Evolutionary conservation across 2,113 vertebrate species (phyloP).

Genomic region (Tyrannus savana): DNA sequence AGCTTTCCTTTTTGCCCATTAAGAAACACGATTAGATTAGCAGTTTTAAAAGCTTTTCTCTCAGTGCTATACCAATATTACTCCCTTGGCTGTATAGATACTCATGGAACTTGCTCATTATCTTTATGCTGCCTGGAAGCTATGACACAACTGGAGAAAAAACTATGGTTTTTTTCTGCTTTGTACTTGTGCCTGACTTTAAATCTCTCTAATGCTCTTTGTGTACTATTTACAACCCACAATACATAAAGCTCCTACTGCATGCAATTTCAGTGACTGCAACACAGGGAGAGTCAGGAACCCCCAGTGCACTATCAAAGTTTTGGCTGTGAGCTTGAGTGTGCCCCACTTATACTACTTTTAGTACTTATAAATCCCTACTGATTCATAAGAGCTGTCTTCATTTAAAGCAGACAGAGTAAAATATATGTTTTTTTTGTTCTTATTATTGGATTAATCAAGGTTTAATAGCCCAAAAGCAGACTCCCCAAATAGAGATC

Average conservation of each 20-base stretch:
- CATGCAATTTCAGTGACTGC: neutral
- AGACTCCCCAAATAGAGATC: neutral
- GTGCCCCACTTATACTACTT: neutral
- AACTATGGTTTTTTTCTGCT: neutral
- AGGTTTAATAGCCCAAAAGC: constrained; percentile 10
- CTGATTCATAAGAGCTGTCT: neutral
- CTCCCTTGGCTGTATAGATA: neutral
- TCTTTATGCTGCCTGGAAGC: constrained; percentile 12
- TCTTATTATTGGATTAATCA: constrained; percentile 18
- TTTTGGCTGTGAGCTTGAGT: neutral
- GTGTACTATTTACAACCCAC: neutral
- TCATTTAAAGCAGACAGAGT: neutral
- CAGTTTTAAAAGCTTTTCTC: neutral
- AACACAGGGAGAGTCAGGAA: neutral
- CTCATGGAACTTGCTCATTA: neutral
- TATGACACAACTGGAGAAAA: neutral
- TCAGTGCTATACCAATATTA: neutral
- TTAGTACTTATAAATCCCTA: neutral
- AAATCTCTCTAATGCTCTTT: neutral
- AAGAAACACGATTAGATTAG: constrained; percentile 1
- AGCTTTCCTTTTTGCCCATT: neutral
- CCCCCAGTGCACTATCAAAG: neutral
- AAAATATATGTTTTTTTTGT: neutral
- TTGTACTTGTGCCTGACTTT: neutral
- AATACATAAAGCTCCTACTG: neutral